A percentile compares a stretch with the other conserved stretches of the same genome.
Conservation (phyloP, 2,113 vertebrate genomes). For the Epinephelus fuscoguttatus region DNA sequence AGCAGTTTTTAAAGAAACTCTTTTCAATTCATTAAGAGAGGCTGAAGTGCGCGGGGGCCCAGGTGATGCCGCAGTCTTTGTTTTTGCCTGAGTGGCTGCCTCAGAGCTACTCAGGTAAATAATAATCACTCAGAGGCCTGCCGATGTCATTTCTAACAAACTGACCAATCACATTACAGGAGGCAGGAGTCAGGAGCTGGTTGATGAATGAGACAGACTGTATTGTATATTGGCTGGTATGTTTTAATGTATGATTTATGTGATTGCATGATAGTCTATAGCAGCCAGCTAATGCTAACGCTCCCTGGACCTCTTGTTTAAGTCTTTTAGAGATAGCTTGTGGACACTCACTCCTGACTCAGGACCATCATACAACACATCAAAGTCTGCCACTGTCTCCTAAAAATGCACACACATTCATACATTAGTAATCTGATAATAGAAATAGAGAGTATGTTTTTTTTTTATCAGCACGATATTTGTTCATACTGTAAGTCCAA, state of each 20-base stretch:
- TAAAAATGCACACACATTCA: neutral
- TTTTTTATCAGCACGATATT: too few relatives aligned
- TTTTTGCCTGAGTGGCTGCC: neutral
- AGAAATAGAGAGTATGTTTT: too few relatives aligned
- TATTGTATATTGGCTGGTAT: neutral
- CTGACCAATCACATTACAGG: slow-evolving; percentile 1
- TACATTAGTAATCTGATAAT: too few relatives aligned
- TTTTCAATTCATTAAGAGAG: neutral
- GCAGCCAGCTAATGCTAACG: neutral
- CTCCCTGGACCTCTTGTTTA: neutral
- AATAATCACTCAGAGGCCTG: neutral
- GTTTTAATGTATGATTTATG: neutral
- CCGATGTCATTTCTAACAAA: too few relatives aligned
- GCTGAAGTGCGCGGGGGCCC: neutral
- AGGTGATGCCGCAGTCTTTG: neutral
- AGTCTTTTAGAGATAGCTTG: neutral
- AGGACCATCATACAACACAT: neutral
- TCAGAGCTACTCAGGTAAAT: neutral
- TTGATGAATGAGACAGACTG: neutral
- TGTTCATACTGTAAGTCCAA: too few relatives aligned
- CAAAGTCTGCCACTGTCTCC: neutral
- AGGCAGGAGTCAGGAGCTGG: neutral
- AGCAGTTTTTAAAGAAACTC: slow-evolving; percentile 1
- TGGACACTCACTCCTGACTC: too few relatives aligned
- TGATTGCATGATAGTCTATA: neutral